phyloP scores from a whole-genome alignment of 2,888 invertebrate species.

The Caenorhabditis panamensis region DNA sequence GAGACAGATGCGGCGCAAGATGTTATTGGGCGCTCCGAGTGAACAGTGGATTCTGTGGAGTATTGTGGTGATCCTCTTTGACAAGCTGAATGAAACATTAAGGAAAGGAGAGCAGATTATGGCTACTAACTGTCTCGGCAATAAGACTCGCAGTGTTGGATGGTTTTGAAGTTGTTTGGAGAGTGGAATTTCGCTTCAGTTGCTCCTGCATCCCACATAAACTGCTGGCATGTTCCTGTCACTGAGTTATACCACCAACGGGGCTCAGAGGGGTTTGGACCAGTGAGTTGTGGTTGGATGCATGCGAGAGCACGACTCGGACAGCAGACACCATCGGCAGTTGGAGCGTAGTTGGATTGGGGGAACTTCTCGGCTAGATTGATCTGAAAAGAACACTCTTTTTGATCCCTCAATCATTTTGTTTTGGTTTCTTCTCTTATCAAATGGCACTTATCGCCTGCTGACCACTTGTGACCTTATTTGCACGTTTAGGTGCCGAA shows the following conservation, averaged over 20 bases:
- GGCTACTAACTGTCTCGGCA: constrained; percentile 79
- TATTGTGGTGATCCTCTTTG: constrained; percentile 81
- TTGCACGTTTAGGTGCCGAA: constrained; percentile 46
- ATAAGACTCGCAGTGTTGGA: constrained; percentile 80
- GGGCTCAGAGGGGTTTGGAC: constrained; percentile 77
- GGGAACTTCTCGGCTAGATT: constrained; percentile 68
- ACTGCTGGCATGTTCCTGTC: constrained; percentile 80
- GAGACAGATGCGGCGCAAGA: constrained; percentile 78
- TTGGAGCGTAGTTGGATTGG: constrained; percentile 78
- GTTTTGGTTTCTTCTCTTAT: constrained; percentile 2
- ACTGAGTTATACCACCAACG: constrained; percentile 81
- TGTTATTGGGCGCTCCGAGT: constrained; percentile 78
- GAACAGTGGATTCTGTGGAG: constrained; percentile 72
- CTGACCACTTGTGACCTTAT: constrained; percentile 37
- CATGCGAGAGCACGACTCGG: constrained; percentile 80
- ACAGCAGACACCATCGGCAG: constrained; percentile 80
- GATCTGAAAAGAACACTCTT: constrained; percentile 57
- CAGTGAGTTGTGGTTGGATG: constrained; percentile 80
- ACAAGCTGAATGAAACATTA: constrained; percentile 73
- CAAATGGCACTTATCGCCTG: constrained; percentile 49
- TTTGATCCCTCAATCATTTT: not conserved
- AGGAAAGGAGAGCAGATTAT: not conserved
- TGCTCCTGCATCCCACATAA: constrained; percentile 81
- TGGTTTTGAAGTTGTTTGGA: constrained; percentile 81
- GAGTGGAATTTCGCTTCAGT: constrained; percentile 80